A percentile compares a stretch with the other conserved stretches of the same genome.
phyloP scores from a whole-genome alignment of 2,888 invertebrate genomes.

The Hypselothyrea guttata region DNA sequence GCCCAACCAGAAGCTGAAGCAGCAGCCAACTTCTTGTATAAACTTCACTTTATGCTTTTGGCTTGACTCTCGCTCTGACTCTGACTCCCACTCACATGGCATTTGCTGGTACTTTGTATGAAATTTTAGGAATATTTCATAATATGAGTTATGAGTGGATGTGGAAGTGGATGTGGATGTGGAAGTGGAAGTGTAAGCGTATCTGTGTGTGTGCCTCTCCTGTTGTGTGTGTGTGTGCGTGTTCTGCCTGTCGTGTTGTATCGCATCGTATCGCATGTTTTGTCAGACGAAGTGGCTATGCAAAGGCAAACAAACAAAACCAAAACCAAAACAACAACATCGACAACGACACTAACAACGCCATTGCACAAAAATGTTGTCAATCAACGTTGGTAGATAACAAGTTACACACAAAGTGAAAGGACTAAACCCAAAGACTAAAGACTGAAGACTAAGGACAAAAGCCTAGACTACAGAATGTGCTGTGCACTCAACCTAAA shows the following conservation, averaged over 20 bases:
- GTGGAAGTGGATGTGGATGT: constrained; percentile 12
- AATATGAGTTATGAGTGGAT: constrained; percentile 55
- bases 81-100: constrained; percentile 31
- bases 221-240: constrained; percentile 10
- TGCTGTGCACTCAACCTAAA: constrained; percentile 9
- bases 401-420: constrained; percentile 44
- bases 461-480: constrained; percentile 9
- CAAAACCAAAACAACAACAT: constrained; percentile 11
- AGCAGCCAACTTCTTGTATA: constrained; percentile 63
- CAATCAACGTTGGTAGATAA: constrained; percentile 66
- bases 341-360: constrained; percentile 22
- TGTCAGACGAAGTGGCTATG: constrained; percentile 70
- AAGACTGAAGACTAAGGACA: constrained; percentile 23
- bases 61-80: constrained; percentile 29
- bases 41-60: constrained; percentile 71
- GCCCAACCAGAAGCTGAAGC: constrained; percentile 16
- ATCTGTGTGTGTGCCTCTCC: constrained; percentile 5
- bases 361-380: constrained; percentile 70
- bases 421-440: constrained; percentile 26
- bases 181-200: constrained; percentile 13
- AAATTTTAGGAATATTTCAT: constrained; percentile 74
- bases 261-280: constrained; percentile 69
- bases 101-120: constrained; percentile 71
- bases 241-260: constrained; percentile 53
- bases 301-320: constrained; percentile 63